These are phyloP conservation scores for Dryadula phaetusa DNA, from an alignment of 2,888 invertebrate genomes.

Conservation along the genomic window DNA sequence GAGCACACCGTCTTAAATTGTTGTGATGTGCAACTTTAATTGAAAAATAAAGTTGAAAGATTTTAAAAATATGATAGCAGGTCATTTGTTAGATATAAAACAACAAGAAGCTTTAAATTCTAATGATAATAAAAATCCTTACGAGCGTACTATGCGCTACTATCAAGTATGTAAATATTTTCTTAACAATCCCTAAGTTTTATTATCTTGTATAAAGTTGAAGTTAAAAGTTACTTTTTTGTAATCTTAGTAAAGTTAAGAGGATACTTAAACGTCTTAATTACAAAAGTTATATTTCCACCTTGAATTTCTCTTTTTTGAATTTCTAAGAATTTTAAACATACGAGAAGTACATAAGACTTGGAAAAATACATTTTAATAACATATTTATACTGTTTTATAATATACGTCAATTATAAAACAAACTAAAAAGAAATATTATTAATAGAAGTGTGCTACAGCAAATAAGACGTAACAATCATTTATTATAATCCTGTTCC, in stretches of 20 bases:
- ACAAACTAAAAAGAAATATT: too few species aligned
- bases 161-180: slow-evolving; percentile 51
- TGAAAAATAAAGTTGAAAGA: too few species aligned
- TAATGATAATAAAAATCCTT: slow-evolving; percentile 22
- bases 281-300: slow-evolving; percentile 14
- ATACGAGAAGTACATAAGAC: too few species aligned
- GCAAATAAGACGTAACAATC: slow-evolving; percentile 37
- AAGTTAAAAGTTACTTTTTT: slow-evolving; percentile 59
- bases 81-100: neutral
- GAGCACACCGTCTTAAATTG: too few species aligned
- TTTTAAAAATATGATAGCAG: neutral
- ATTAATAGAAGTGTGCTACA: too few species aligned
- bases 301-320: slow-evolving; percentile 4
- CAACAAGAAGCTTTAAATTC: neutral
- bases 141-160: slow-evolving; percentile 10
- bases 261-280: slow-evolving; percentile 22
- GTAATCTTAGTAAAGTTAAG: slow-evolving; percentile 21
- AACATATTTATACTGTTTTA: too few species aligned
- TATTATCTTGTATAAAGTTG: slow-evolving; percentile 66
- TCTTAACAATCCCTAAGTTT: slow-evolving; percentile 63
- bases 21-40: too few species aligned
- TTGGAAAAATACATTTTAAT: too few species aligned
- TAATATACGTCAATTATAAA: too few species aligned
- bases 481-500: slow-evolving; percentile 44
- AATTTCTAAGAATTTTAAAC: neutral